Base-by-base conservation (phyloP, 1,140 invertebrate genomes). In the Trigoniulus corallinus region DNA sequence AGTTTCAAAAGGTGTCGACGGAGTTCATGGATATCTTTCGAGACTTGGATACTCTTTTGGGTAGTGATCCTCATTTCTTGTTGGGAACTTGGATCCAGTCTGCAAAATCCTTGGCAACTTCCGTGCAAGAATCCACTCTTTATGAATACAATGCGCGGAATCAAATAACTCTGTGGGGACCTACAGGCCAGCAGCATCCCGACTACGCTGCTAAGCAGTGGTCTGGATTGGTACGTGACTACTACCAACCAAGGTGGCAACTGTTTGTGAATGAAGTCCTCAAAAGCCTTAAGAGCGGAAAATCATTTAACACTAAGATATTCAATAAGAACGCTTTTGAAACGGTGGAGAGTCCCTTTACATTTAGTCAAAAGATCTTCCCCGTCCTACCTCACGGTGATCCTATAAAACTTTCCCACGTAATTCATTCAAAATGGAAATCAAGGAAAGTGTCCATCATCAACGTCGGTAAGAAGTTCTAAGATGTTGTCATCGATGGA, bases 191-290 rank as follows among this genome's bases (percentile, higher is more conserved):
- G 65, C 89, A 92, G 34, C 29, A 7, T 7, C 62, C 76, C 18
- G 88, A 93, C 61, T 95, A 94, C 66, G 88, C 87, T 0, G 80
- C 79, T 53, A 93, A 93, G 59, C 87, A 93, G 59, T 94, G 88
- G 88, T 73, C 82, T 1, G 84, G 82, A 60, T 56, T 80, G 1
- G 64, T 83, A 0, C 53, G 57, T 0, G 71, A 81, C 60, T 88
- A 81, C 57, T 84, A 80, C 58, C 64, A 68, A 50, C 75, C 77
- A 10, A 65, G 84, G 49, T 88, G 84, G 84, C 29, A 61, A 2
- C 53, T 78, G 26, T 89, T 84, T 61, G 57, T 84, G 0, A 53
- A 61, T 25, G 56, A 50, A 46, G 47, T 66, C 24, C 41, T 52
- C 21, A 34, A 2, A 34, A 12, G 7, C 10, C 15, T 50, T 13